These are phyloP conservation scores for Mustelus asterias DNA, from an alignment of 2,113 vertebrate species.

Conservation along the genomic window DNA sequence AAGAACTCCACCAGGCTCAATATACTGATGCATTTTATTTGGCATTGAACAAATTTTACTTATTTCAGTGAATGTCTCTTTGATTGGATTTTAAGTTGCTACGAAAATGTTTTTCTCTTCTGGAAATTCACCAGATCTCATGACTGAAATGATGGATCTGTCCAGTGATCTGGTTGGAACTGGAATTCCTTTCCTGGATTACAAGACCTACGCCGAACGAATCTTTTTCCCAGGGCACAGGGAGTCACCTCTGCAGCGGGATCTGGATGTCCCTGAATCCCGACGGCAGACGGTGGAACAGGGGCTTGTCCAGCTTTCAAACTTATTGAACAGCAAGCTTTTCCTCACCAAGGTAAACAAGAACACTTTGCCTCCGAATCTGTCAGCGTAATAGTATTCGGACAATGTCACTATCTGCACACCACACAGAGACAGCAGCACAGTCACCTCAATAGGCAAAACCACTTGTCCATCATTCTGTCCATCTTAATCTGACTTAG, in stretches of 20 bases:
- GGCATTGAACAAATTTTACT: background rate
- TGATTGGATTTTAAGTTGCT: background rate
- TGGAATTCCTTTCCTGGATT: constrained; percentile 94
- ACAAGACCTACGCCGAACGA: constrained; percentile 85
- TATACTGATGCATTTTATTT: background rate
- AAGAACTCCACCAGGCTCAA: too few species aligned
- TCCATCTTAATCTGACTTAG: background rate
- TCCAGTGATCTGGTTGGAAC: constrained; percentile 92
- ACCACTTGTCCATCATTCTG: background rate
- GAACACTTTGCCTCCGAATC: background rate
- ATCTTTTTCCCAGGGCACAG: constrained; percentile 95
- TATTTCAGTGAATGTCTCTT: background rate
- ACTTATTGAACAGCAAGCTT: constrained; percentile 96
- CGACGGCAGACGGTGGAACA: constrained; percentile 90
- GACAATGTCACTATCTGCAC: background rate
- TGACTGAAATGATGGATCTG: constrained; percentile 99
- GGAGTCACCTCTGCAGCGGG: constrained; percentile 81
- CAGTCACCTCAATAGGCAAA: background rate
- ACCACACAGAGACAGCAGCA: background rate
- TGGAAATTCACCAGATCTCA: constrained; percentile 67
- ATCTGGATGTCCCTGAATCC: constrained; percentile 86
- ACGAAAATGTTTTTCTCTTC: background rate
- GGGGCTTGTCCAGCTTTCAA: constrained; percentile 89
- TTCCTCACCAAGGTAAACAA: constrained; percentile 89
- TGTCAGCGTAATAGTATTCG: background rate